Evolutionary conservation across 2,888 invertebrate genomes (phyloP), one percentile per base, ranked within the genome.

Genomic region (Aethes cnicana): DNA sequence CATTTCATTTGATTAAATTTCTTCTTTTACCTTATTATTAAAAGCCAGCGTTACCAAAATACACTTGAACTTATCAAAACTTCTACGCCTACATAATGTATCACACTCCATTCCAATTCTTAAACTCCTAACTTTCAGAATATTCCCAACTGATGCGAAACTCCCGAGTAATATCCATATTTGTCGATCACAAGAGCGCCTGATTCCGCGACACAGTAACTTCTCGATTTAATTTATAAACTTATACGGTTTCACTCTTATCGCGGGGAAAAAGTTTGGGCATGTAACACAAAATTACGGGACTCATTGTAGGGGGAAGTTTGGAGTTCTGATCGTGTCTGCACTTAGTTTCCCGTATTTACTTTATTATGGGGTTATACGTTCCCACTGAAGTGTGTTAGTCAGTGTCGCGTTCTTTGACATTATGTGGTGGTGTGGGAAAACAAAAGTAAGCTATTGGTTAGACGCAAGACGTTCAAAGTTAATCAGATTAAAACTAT

Each of bases 201-300:
- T 85, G 84, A 84, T 85, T 84, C 77, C 63, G 68, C 65, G 61
- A 71, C 71, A 72, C 62, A 69, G 66, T 69, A 87, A 86, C 72
- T 86, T 86, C 78, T 77, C 78, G 78, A 85, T 85, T 84, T 85
- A 85, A 86, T 82, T 85, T 84, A 80, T 78, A 77, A 77, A 81
- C 81, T 85, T 84, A 78, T 84, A 82, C 81, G 81, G 80, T 75
- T 77, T 77, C 66, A 70, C 74, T 80, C 81, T 77, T 81, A 80
- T 81, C 79, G 44, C 8, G 54, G 37, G 43, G 54, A 50, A 50
- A 44, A 54, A 54, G 50, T 54, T 54, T 42, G 6, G 33, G n/a
- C 33, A 28, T 46, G 44, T 46, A 50, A 50, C 30, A 50, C 43
- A 28, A 44, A 50, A 50, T 50, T 50, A 50, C 50, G 43, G 30